Evolutionary conservation across 2,797 vertebrate genomes (phyloP), one percentile per base, ranked within the genome.

Genomic region (Phrynocephalus vlangalii): DNA sequence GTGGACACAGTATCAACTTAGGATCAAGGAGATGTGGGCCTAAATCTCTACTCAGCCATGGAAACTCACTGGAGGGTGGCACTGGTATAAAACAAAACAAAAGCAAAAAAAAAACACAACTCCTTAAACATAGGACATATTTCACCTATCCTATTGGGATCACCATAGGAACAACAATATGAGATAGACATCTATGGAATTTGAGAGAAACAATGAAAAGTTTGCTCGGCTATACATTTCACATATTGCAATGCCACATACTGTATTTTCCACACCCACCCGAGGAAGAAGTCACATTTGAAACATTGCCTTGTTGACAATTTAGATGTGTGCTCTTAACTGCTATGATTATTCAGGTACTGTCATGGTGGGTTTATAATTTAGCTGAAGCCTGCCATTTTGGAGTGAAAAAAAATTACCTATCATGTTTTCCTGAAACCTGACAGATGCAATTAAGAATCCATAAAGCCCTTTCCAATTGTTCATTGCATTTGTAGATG

Each of bases 381-480:
- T 87, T 94, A 22, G 82, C 87, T 82, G 90, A 91, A 92, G 6
- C 60, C 82, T 92, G 30, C 84, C 82, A 84, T 90, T 60, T 24
- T 0, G 86, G 79, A 91, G 89, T 90, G 50, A 87, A 90, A 91
- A 91, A 44, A 84, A 87, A 13, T 68, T 16, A 7, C n/a, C 9
- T 86, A 72, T 86, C 88, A 44, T 82, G 63, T 73, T 93, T 91
- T 91, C 72, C 90, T 92, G 89, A 68, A 90, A 90, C 86, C 78
- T 86, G 79, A 86, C 86, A 90, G 66, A 66, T 92, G 77, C 33
- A 92, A 89, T 94, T 94, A 95, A 93, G 50, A 91, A 80, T 85
- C 2, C 84, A 82, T 91, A 91, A 94, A 92, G 28, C 20, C 93
- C 87, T 94, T 70, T 85, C 44, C 66, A 20, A 8, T 1, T 73